These are phyloP conservation scores for Gopherus evgoodei DNA, from an alignment of 2,113 vertebrate species.

Conservation along the genomic window DNA sequence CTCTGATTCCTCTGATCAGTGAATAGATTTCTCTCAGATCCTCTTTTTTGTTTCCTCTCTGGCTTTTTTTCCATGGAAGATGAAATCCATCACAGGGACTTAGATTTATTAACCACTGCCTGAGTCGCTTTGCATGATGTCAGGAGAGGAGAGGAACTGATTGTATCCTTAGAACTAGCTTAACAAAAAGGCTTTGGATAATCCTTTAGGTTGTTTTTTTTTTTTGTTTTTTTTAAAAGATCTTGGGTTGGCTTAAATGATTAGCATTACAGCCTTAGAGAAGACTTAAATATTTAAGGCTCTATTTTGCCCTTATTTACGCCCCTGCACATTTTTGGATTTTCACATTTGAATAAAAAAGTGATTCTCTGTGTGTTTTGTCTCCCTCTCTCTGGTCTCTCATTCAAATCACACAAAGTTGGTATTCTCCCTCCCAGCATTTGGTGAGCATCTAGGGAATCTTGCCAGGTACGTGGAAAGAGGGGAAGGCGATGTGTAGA, in stretches of 20 bases:
- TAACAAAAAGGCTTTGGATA: slow-evolving; percentile 45
- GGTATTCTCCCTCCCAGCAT: background rate
- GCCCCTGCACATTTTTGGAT: background rate
- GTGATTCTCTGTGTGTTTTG: background rate
- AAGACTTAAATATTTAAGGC: slow-evolving; percentile 31
- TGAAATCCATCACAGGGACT: slow-evolving; percentile 54
- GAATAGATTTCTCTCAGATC: slow-evolving; percentile 1
- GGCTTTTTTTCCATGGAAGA: background rate
- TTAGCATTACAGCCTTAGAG: slow-evolving; percentile 50
- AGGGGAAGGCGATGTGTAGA: background rate
- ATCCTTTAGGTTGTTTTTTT: background rate
- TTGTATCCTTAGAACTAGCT: slow-evolving; percentile 35
- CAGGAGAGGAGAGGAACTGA: background rate
- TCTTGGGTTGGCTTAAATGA: slow-evolving; percentile 56
- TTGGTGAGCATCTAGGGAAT: background rate
- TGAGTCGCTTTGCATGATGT: slow-evolving; percentile 17
- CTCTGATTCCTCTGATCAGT: slow-evolving; percentile 10
- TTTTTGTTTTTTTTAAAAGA: slow-evolving; percentile 22
- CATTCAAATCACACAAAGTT: background rate
- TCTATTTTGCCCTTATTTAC: background rate
- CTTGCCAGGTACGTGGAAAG: background rate
- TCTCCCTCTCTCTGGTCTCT: background rate
- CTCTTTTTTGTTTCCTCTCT: background rate
- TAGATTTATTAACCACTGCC: slow-evolving; percentile 67
- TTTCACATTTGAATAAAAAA: slow-evolving; percentile 53